Evolutionary conservation across 2,113 vertebrate genomes (phyloP), one percentile per base, ranked within the genome.

Genomic region (Lanius collurio): DNA sequence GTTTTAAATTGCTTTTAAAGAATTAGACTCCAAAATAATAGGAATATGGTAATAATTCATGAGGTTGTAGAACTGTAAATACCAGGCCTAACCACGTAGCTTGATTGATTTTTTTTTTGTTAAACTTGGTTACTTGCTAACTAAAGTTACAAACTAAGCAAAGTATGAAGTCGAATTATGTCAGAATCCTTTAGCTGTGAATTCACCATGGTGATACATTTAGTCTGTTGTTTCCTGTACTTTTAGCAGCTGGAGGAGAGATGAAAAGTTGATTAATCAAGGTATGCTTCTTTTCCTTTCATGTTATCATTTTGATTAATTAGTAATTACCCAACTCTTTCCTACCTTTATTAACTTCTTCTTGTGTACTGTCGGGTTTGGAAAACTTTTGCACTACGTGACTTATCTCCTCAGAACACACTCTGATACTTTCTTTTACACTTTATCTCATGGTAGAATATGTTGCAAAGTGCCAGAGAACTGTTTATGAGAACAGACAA

Each of bases 201-300:
- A 88, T 88, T 92, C 3, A 7, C 16, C 2, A 0, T 2, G 30
- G 30, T 28, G 15, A 42, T 74, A 20, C 8, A 17, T 46, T 16
- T 50, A 39, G 21, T 63, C 30, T 77, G 42, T 59, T 73, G 46
- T 77, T 94, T 67, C 37, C 26, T 83, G 49, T 68, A 59, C 52
- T 87, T 90, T 81, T 84, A 90, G 68, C 44, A 80, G 13, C 23
- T 77, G 33, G 35, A 35, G 63, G 52, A 88, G 28, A 81, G 42
- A 83, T 42, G 46, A 93, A 44, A 86, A 70, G 39, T 44, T 92
- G 56, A 89, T 90, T 93, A 94, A 93, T 90, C 67, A 80, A 86
- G 35, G 24, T 74, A 63, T 52, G 17, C 21, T 89, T 55, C 39
- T 90, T 90, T 92, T 74, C 64, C 47, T 90, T 90, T 87, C 64